Percentiles rank a stretch among this genome's conserved stretches.
Conservation (phyloP, 2,113 vertebrate genomes). For the Dasypus novemcinctus region DNA sequence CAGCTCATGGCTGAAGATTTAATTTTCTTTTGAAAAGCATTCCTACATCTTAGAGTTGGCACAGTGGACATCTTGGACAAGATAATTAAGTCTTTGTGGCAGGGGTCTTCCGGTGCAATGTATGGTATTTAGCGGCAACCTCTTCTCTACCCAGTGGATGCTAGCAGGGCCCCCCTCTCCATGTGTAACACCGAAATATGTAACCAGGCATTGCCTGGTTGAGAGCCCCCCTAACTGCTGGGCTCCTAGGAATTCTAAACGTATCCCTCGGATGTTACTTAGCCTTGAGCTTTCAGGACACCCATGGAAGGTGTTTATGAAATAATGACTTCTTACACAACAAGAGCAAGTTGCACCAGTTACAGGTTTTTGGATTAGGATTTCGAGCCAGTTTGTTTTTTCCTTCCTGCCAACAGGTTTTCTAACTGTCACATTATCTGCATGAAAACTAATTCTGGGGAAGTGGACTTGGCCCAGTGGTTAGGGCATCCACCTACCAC, state of each 20-base stretch:
- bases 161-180: accelerated
- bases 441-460: neutral
- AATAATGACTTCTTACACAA: constrained; percentile 11
- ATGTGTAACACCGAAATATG: neutral
- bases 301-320: neutral
- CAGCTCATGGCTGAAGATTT: neutral
- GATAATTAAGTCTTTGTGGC: neutral
- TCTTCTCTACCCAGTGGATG: neutral
- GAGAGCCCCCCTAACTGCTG: neutral
- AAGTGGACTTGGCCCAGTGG: too few species aligned
- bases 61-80: neutral
- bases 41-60: neutral
- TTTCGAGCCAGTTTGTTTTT: neutral
- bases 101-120: neutral
- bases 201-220: neutral
- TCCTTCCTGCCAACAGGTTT: neutral
- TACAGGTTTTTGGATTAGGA: neutral
- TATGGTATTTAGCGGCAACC: neutral
- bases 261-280: neutral
- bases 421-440: neutral
- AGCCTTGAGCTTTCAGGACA: constrained; percentile 23
- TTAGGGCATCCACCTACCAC: too few species aligned
- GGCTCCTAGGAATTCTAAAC: neutral
- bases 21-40: neutral
- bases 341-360: neutral